Evolutionary conservation across 2,888 invertebrate species (phyloP), one percentile per base, ranked within the genome.

Genomic region (Imbricaverruca yamaguchii): DNA sequence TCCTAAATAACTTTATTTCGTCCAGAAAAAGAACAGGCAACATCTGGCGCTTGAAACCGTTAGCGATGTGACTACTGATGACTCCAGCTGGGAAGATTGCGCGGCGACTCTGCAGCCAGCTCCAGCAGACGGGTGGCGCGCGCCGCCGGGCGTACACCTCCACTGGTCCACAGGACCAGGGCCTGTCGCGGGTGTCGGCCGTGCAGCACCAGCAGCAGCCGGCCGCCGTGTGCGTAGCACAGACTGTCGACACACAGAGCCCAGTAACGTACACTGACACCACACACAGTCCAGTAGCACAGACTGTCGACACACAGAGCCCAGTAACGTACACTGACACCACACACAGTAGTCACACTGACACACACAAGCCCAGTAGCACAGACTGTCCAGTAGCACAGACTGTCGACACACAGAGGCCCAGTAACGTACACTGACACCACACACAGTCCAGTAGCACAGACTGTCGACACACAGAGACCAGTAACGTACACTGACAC

Each of bases 131-230:
- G 56, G 57, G 25, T 13, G 56, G 79, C 56, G 3, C 79, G 57
- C 12, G 25, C 79, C 13, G 57, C 57, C 13, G 79, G 79, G 8
- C 53, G 57, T 13, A n/a, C 79, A 0, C 79, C 79, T 55, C 56
- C 77, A 15, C 53, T 11, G 12, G 78, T 79, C 79, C 79, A 57
- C 57, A 79, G 57, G 12, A 57, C 79, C 57, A 79, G 79, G 15
- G 18, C 25, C 74, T 74, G 74, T 7, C 56, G n/a, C 9, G 6
- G 55, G 56, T 21, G 56, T 7, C 23, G 15, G 7, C 23, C 57
- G 25, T 59, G 56, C 57, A 79, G 25, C 18, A 79, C 56, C 53
- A 55, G 55, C n/a, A 74, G 74, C 74, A 74, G 74, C 9, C n/a
- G 74, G 21, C 74, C 74, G 18, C 53, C 55, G 21, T 53, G 55